Percentiles rank a stretch among this genome's conserved stretches.
Conservation (phyloP, 2,888 invertebrate genomes). For the Rhopalosiphum nymphaeae region DNA sequence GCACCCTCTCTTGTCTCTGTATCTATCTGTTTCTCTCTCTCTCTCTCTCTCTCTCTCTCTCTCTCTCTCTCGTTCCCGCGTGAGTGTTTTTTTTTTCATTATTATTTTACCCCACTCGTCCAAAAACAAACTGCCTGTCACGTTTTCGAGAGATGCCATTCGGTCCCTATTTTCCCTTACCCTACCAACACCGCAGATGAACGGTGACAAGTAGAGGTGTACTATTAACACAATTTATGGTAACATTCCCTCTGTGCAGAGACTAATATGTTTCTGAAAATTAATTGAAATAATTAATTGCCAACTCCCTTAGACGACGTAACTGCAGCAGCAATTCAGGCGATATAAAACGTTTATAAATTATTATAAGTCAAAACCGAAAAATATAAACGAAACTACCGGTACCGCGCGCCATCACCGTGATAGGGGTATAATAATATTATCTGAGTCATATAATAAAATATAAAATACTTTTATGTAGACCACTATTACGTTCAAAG, state of each 20-base stretch:
- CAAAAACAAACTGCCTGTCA: conserved; percentile 61
- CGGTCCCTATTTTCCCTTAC: not conserved
- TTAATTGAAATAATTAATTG: conserved; percentile 59
- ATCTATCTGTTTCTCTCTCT: not conserved
- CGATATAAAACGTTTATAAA: conserved; percentile 17
- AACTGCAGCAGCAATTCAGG: not conserved
- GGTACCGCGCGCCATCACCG: not conserved
- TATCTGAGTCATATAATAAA: not conserved
- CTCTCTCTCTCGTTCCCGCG: not conserved
- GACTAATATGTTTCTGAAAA: conserved; percentile 44
- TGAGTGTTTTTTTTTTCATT: conserved; percentile 52
- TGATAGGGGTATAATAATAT: not conserved
- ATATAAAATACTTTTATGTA: not conserved
- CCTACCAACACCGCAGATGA: not conserved
- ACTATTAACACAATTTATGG: conserved; percentile 59
- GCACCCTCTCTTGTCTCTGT: not conserved
- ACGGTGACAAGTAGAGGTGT: not conserved
- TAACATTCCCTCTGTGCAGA: conserved; percentile 4
- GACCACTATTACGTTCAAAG: not conserved
- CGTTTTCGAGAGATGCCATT: conserved; percentile 48
- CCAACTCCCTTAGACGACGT: conserved; percentile 4
- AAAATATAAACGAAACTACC: not conserved
- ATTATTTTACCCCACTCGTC: conserved; percentile 55
- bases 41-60: not conserved
- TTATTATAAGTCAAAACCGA: not conserved